Evolutionary conservation across 2,113 vertebrate genomes (phyloP).

Genomic region (Mohoua ochrocephala): DNA sequence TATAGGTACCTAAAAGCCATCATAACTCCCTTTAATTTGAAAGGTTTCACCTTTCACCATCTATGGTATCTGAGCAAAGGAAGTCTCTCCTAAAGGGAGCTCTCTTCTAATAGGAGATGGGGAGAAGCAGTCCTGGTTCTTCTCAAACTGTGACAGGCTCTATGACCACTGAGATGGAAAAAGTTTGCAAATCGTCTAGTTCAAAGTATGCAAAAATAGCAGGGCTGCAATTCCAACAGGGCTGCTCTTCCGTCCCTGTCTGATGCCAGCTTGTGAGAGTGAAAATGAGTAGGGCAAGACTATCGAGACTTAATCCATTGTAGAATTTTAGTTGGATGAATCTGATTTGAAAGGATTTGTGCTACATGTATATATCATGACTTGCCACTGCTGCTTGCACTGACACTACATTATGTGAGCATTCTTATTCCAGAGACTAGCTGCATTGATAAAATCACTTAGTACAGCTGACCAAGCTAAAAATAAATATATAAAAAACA

Average conservation of each 20-base stretch:
- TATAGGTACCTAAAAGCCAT: background rate
- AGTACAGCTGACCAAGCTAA: constrained; percentile 10
- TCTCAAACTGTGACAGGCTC: constrained; percentile 9
- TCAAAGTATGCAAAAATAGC: constrained; percentile 22
- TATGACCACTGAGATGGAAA: constrained; percentile 5
- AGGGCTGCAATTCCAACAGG: background rate
- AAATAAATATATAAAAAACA: constrained; percentile 7
- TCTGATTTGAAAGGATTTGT: background rate
- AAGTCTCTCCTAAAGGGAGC: background rate
- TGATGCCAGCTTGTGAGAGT: background rate
- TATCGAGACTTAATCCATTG: background rate
- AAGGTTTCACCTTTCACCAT: background rate
- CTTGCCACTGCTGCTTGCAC: background rate
- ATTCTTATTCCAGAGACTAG: background rate
- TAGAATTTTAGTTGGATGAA: background rate
- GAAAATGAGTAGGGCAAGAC: background rate
- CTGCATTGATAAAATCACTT: constrained; percentile 10
- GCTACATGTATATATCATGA: background rate
- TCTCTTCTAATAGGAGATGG: background rate
- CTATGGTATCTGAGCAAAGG: background rate
- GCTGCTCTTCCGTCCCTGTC: background rate
- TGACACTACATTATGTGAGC: background rate
- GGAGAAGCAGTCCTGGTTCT: background rate
- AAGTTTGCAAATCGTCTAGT: background rate
- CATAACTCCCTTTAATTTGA: background rate